Percentiles rank a stretch among this genome's conserved stretches.
phyloP scores from a whole-genome alignment of 2,888 invertebrate species.

The Lithophane ornitopus region DNA sequence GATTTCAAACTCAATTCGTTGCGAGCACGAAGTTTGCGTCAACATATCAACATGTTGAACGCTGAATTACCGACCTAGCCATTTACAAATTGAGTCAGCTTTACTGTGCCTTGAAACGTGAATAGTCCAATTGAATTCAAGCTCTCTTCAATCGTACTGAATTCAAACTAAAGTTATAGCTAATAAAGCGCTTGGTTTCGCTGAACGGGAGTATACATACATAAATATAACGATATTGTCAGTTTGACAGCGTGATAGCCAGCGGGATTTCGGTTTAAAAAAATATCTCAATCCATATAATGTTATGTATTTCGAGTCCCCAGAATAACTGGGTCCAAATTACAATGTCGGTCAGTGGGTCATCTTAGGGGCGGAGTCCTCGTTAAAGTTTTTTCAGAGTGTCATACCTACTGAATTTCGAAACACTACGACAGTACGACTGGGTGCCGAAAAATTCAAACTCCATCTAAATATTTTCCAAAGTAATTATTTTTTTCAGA shows the following conservation, averaged over 20 bases:
- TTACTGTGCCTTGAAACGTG: slow-evolving; percentile 14
- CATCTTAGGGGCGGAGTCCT: too few species aligned
- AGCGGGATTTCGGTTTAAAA: neutral
- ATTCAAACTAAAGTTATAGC: neutral
- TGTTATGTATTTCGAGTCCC: neutral
- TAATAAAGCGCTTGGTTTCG: neutral
- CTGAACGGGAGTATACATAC: neutral
- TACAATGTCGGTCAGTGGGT: too few species aligned
- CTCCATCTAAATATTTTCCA: neutral
- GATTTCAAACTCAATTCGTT: slow-evolving; percentile 28
- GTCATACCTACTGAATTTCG: too few species aligned
- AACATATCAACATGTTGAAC: slow-evolving; percentile 26
- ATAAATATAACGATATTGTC: neutral
- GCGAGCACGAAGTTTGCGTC: slow-evolving; percentile 14
- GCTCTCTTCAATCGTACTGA: neutral
- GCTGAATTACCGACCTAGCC: slow-evolving; percentile 13
- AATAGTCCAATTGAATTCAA: slow-evolving; percentile 18
- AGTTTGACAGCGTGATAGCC: neutral
- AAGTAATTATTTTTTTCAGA: neutral
- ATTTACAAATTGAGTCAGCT: slow-evolving; percentile 23
- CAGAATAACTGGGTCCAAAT: neutral
- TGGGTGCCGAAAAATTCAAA: too few species aligned
- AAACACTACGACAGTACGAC: too few species aligned
- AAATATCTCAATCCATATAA: neutral
- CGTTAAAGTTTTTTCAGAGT: too few species aligned